Evolutionary conservation across 2,888 invertebrate genomes (phyloP), one percentile per base, ranked within the genome.

Genomic region (Ceraclea dissimilis): DNA sequence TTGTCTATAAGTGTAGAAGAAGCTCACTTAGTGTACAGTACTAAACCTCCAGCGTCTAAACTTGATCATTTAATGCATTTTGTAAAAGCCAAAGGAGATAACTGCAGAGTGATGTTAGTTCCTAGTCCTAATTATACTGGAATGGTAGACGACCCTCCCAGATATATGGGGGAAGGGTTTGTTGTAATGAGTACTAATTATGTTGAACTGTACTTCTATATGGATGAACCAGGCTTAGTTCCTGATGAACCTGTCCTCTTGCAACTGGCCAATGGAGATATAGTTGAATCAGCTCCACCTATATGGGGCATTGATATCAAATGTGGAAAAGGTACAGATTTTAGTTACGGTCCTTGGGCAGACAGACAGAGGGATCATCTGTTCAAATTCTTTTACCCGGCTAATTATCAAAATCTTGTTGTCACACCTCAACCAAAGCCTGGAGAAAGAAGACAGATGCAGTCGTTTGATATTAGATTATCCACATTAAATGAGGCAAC

Each of bases 261-360:
- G 16, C 88, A 89, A 62, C 70, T 95, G 62, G 93, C 93, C 1
- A 94, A 95, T 72, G 96, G 95, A 1, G 95, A 96, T 70, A 85
- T 93, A 58, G 90, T 94, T 0, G 92, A 93, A 69, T 90, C 92
- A 2, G 90, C 93, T 54, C 93, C 93, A 10, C 96, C 96, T 0
- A 91, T 93, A 64, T 93, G 94, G 92, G 95, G 95, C 5, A 86
- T 96, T 13, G 96, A 95, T 70, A 89, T 96, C 54, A 95, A 94
- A 71, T 93, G 94, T 69, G 91, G 94, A 1, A 95, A 94, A 73
- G 95, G 93, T 62, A 93, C 92, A 2, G 93, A 95, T 68, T 92
- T 99, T 66, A 96, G 95, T 71, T 99, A 98, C 68, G 98, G 98
- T 0, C 98, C 98, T 0, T 99, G 98, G 98, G 98, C 97, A 2